These are phyloP conservation scores for Eristalinus aeneus DNA, from an alignment of 2,888 invertebrate genomes.

Conservation along the genomic window DNA sequence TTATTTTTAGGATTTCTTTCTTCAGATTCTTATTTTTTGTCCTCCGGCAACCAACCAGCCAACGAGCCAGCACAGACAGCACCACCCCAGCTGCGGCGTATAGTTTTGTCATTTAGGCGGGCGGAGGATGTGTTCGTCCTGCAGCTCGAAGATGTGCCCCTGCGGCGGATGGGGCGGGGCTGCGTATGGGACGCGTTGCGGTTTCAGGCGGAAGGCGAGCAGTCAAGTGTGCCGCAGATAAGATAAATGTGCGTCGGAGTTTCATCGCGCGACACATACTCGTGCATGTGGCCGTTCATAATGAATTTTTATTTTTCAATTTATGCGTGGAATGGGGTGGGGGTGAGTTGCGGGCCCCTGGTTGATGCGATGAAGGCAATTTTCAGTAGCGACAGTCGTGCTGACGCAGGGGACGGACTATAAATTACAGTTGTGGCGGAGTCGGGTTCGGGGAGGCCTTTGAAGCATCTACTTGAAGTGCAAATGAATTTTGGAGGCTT, in stretches of 20 bases:
- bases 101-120: constrained; percentile 10
- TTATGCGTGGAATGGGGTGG: not conserved
- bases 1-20: constrained; percentile 56
- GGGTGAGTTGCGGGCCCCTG: no score
- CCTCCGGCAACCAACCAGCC: not conserved
- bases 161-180: not conserved
- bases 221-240: constrained; percentile 34
- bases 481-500: not conserved
- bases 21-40: constrained; percentile 29
- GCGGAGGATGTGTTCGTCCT: constrained; percentile 24
- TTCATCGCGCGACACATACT: constrained; percentile 18
- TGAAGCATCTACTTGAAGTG: no score
- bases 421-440: not conserved
- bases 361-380: constrained; percentile 7
- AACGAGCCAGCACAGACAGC: not conserved
- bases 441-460: not conserved
- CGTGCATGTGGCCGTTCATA: constrained; percentile 18
- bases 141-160: constrained; percentile 25
- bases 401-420: not conserved
- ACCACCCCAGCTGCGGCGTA: not conserved
- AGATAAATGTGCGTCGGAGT: constrained; percentile 49
- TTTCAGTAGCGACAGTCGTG: not conserved
- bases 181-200: not conserved
- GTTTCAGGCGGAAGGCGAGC: not conserved
- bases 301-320: constrained; percentile 39